A percentile compares a stretch with the other conserved stretches of the same genome.
These are phyloP conservation scores for Lutjanus campechanus DNA, from an alignment of 2,797 vertebrate species.

Conservation along the genomic window DNA sequence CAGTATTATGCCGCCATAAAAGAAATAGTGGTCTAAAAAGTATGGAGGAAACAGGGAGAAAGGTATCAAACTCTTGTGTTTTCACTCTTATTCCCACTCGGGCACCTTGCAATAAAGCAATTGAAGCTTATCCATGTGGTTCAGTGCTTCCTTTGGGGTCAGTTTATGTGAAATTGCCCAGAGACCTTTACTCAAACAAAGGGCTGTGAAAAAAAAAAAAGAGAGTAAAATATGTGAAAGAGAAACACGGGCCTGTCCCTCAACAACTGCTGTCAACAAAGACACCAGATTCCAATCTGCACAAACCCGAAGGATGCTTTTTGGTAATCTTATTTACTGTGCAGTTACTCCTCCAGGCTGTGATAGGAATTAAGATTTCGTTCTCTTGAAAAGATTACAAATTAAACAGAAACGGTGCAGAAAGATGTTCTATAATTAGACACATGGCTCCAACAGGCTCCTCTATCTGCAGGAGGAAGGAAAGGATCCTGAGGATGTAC, in stretches of 20 bases:
- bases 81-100: background rate
- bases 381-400: conserved; percentile 25
- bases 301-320: conserved; percentile 9
- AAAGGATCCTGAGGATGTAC: conserved; percentile 49
- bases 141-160: conserved; percentile 33
- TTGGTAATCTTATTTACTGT: conserved; percentile 27
- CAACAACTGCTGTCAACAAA: conserved; percentile 38
- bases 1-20: background rate
- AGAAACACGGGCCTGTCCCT: conserved; percentile 20
- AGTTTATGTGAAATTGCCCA: conserved; percentile 27
- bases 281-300: conserved; percentile 31
- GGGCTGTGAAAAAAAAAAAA: conserved; percentile 16
- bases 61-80: background rate
- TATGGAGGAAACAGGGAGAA: background rate
- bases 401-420: conserved; percentile 24
- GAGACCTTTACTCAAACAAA: conserved; percentile 43
- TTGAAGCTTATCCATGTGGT: background rate
- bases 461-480: conserved; percentile 51
- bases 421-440: conserved; percentile 41
- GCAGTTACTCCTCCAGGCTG: conserved; percentile 8
- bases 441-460: background rate
- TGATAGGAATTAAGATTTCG: conserved; percentile 34
- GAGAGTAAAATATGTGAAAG: conserved; percentile 22
- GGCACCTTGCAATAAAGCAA: conserved; percentile 17
- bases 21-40: background rate